Evolutionary conservation across 2,113 vertebrate genomes (phyloP), one percentile per base, ranked within the genome.

Genomic region (Condylura cristata): DNA sequence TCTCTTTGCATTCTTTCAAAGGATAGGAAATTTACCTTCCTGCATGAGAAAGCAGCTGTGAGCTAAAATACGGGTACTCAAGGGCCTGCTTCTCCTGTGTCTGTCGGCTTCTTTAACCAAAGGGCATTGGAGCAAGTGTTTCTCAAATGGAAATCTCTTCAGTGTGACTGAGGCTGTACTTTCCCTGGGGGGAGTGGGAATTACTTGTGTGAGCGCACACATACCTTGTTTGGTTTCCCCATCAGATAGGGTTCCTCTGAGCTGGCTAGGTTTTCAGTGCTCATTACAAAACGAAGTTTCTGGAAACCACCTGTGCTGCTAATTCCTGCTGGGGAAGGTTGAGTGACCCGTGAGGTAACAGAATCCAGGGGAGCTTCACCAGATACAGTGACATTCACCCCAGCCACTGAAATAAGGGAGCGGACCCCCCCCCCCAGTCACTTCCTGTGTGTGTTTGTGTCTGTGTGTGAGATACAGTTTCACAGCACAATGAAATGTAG

Each of bases 1-100:
- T n/a, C 22, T 63, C 58, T 85, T n/a, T 11, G 53, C 82, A 32
- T 53, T 89, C 65, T 95, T 79, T 72, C 39, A 83, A 91, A 56
- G 60, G 75, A 68, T 75, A 34, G 78, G 44, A 91, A 48, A 24
- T 78, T 46, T 5, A 32, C 24, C n/a, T 85, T 3, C 2, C 16
- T 46, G 60, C 14, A 8, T 48, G 24, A n/a, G 20, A 20, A 8
- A 41, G 20, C 48, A 61, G 24, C 60, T 75, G 32, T 39, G 70
- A 76, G 44, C 68, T 61, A 22, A 39, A 70, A 20, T 22, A 18
- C 74, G 37, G 91, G 34, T 8, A 5, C 8, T 2, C 13, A 8
- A 20, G 3, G 2, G 3, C 4, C 56, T 46, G 90, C 53, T 63
- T 83, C 44, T 56, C 48, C 14, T 56, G 16, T 60, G 8, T 30